phyloP scores from a whole-genome alignment of 92 coral and sea anemone species.

The Epizoanthus ramosus region DNA sequence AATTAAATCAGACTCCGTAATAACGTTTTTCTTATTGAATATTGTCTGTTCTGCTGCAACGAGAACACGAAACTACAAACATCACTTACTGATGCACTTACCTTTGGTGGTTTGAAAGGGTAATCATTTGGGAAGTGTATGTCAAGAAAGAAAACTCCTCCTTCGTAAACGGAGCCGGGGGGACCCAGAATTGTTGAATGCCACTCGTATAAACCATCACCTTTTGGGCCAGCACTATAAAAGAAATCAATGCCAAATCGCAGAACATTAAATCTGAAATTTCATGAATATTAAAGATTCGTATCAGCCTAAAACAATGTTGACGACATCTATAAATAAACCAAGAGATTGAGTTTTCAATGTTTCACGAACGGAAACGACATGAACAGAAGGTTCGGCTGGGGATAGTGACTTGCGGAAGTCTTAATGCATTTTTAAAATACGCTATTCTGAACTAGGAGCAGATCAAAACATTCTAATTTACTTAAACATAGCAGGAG shows the following conservation, averaged over 20 bases:
- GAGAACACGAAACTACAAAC: slow-evolving; percentile 4
- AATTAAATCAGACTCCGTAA: no score
- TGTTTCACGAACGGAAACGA: background rate
- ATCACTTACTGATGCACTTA: slow-evolving; percentile 30
- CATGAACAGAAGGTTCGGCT: background rate
- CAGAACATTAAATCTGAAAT: background rate
- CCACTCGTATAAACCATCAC: slow-evolving; percentile 93
- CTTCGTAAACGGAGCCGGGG: slow-evolving; percentile 91
- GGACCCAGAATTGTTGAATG: slow-evolving; percentile 97
- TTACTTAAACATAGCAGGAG: no score
- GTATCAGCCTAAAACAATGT: background rate
- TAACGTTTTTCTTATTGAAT: no score
- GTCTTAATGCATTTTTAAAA: background rate
- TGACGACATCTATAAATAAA: slow-evolving; percentile 6
- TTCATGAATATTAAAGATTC: background rate
- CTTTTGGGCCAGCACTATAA: slow-evolving; percentile 95
- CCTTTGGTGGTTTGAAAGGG: slow-evolving; percentile 99
- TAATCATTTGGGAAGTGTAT: slow-evolving; percentile 96
- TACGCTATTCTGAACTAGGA: background rate
- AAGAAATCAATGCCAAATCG: background rate
- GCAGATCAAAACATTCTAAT: no score
- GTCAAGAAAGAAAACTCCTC: slow-evolving; percentile 94
- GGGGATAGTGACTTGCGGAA: background rate
- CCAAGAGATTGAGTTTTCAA: background rate
- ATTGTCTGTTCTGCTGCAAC: background rate